A percentile compares a stretch with the other conserved stretches of the same genome.
Evolutionary conservation across 2,888 invertebrate species (phyloP).

Genomic region (Aspidapion aeneum): DNA sequence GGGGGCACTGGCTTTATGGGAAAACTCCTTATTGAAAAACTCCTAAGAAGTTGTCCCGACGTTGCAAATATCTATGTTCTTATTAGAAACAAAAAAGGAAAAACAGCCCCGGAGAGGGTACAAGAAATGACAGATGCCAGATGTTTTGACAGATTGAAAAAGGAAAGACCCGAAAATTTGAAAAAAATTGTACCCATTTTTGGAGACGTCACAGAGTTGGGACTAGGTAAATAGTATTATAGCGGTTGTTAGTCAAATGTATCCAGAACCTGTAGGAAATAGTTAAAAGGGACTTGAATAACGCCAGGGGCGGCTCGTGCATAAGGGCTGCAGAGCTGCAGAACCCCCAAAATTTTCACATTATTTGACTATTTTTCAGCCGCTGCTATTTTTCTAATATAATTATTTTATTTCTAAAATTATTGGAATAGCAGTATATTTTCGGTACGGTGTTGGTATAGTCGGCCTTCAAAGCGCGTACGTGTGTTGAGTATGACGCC

Average conservation of each 20-base stretch:
- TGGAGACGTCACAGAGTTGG: slow-evolving; percentile 26
- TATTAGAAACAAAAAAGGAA: slow-evolving; percentile 68
- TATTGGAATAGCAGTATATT: too few relatives aligned
- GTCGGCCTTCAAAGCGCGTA: too few relatives aligned
- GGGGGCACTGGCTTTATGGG: slow-evolving; percentile 89
- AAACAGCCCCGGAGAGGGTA: slow-evolving; percentile 62
- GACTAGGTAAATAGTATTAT: slow-evolving; percentile 26
- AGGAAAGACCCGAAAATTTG: slow-evolving; percentile 52
- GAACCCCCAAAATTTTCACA: too few relatives aligned
- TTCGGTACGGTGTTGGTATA: too few relatives aligned
- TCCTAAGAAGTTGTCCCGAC: slow-evolving; percentile 78
- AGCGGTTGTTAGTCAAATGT: neutral
- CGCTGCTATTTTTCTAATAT: too few relatives aligned
- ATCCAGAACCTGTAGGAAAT: too few relatives aligned
- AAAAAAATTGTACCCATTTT: slow-evolving; percentile 26
- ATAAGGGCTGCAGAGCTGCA: too few relatives aligned
- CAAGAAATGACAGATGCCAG: slow-evolving; percentile 50
- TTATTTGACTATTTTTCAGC: too few relatives aligned
- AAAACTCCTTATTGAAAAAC: slow-evolving; percentile 84
- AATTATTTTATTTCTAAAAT: too few relatives aligned
- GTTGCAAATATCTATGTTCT: slow-evolving; percentile 73
- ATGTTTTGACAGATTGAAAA: slow-evolving; percentile 59
- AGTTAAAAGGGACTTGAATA: too few relatives aligned
- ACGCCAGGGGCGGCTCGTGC: too few relatives aligned
- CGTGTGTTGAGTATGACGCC: too few relatives aligned